Base-by-base conservation (phyloP, 2,888 invertebrate genomes). In the Criorhina ranunculi region DNA sequence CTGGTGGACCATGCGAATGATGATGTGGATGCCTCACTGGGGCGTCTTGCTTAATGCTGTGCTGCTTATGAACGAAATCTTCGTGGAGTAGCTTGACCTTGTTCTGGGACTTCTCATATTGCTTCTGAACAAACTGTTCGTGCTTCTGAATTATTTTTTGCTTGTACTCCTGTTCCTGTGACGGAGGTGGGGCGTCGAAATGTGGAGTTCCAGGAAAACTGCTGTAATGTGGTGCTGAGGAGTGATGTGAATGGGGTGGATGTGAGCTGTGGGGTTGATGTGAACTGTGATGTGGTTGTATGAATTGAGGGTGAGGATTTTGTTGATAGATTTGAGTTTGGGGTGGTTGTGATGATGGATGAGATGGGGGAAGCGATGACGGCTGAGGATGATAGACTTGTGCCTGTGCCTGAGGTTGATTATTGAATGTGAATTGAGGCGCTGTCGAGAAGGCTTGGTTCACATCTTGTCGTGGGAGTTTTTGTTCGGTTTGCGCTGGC, bases 91-190 rank as follows among this genome's bases (percentile, higher is more conserved):
- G 94, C 86, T 95, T 94, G 0, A 95, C 94, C 89, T 96, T 96
- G 88, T 95, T 95, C 88, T 96, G 94, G 49, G 95, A 95, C 87
- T 95, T 95, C 87, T 96, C 94, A 87, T 96, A 96, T 88, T 96
- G 96, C 88, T 95, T 96, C 88, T 96, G 96, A 4, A 95, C 94
- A 87, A 96, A 95, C 87, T 96, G 94, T 88, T 96, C 96, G 87
- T 95, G 95, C 88, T 95, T 95, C 87, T 95, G 95, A 79, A 95
- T 95, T 4, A 95, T 93, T 86, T 95, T 93, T 88, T 95, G 95
- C 87, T 95, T 94, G 87, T 96, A 95, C 87, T 95, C 94, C 55
- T 95, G 93, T 87, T 96, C 95, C 0, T 89, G 86, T 0, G 88
- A 83, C 0, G 44, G 46, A 7, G 59, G 35, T 64, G 59, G 62